These are phyloP conservation scores for Drosophila sechellia DNA, from an alignment of 1,140 invertebrate genomes.

Conservation along the genomic window DNA sequence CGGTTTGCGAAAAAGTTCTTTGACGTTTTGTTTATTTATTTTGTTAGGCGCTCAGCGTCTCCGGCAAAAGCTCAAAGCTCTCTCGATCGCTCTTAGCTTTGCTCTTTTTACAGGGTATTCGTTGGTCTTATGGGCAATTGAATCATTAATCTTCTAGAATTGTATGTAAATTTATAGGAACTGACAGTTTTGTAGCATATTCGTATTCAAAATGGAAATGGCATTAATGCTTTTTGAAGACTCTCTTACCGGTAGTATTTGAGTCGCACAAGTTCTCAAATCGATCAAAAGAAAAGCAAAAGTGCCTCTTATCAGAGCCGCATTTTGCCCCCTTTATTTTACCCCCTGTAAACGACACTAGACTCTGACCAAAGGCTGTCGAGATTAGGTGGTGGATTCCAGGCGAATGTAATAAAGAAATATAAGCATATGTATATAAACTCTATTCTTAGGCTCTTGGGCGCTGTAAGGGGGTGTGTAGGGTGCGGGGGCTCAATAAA, in stretches of 20 bases:
- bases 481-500: constrained; percentile 28
- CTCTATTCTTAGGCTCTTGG: constrained; percentile 21
- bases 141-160: no score
- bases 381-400: constrained; percentile 56
- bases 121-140: not conserved
- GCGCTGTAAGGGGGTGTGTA: constrained; percentile 26
- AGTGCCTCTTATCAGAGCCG: constrained; percentile 67
- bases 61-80: constrained; percentile 53
- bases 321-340: not conserved
- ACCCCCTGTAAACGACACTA: constrained; percentile 4
- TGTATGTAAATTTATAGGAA: no score
- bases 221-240: not conserved
- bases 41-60: constrained; percentile 60
- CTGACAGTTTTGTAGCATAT: no score
- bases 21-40: constrained; percentile 83
- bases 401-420: constrained; percentile 59
- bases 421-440: constrained; percentile 14
- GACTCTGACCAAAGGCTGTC: constrained; percentile 70
- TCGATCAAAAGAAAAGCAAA: constrained; percentile 52
- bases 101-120: constrained; percentile 8
- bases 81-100: not conserved
- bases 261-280: not conserved
- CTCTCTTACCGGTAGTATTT: not conserved
- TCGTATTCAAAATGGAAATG: no score
- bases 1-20: constrained; percentile 77